Base-by-base conservation (phyloP, 2,888 invertebrate species). In the Periphyllus acericola region DNA sequence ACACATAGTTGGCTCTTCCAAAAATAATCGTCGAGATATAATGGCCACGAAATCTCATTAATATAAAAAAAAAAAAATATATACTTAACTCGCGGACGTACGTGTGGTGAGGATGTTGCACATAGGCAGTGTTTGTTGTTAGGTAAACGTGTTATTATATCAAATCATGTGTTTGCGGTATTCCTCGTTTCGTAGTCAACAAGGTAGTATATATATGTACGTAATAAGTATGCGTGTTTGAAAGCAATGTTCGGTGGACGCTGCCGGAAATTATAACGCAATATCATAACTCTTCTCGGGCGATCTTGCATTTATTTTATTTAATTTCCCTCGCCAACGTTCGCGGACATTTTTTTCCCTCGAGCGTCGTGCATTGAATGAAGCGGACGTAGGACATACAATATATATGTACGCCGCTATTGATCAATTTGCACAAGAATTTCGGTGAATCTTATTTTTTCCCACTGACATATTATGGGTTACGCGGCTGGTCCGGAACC, bases 391-490 rank as follows among this genome's bases (percentile, higher is more conserved):
- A 0, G 60, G 60, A 60, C 21, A 5, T 29, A 55, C 21, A 74
- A 34, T 46, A 29, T n/a, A 34, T 14, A 55, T 46, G 36, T 1
- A 14, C 55, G 55, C 19, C 25, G 6, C 46, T 32, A 46, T 71
- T 46, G 29, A 80, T 40, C 19, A 9, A 36, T 29, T 29, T 29
- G 68, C 68, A 6, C 29, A 25, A 68, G 29, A 17, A 40, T 75
- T 75, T 75, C n/a, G 75, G 75, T 75, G 75, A 17, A 46, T 75
- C 25, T 2, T 74, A 40, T 40, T 21, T 34, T n/a, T 82, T 72
- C 52, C 32, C 32, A 52, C 52, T 52, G 82, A 82, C 46, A 82
- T 83, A n/a, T n/a, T n/a, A n/a, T n/a, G n/a, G n/a, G n/a, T n/a
- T n/a, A n/a, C n/a, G 21, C 19, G 34, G 52, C 32, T n/a, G 11